phyloP scores from a whole-genome alignment of 2,797 vertebrate genomes.

The Danio jaintianensis region DNA sequence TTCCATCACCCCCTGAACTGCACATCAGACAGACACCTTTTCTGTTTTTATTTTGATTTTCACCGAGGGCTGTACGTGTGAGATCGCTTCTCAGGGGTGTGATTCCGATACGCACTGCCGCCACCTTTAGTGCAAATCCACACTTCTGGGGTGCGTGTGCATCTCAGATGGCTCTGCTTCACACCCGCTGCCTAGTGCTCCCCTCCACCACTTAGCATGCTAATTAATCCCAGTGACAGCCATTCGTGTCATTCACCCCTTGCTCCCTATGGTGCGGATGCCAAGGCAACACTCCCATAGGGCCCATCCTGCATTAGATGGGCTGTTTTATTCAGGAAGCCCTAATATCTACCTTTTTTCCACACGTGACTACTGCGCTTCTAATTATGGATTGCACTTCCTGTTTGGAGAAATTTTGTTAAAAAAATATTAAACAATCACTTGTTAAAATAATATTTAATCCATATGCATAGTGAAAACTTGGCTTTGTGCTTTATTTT shows the following conservation, averaged over 20 bases:
- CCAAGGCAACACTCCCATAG: conserved; percentile 72
- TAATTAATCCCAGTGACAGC: conserved; percentile 82
- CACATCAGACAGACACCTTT: conserved; percentile 26
- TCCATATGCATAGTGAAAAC: no score
- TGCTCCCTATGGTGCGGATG: conserved; percentile 54
- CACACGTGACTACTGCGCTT: no score
- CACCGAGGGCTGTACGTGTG: conserved; percentile 8
- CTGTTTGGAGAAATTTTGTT: no score
- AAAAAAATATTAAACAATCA: no score
- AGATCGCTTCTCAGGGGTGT: conserved; percentile 25
- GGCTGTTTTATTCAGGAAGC: conserved; percentile 69
- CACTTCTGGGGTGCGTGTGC: conserved; percentile 48
- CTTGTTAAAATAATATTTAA: no score
- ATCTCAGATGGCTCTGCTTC: conserved; percentile 56
- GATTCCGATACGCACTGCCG: conserved; percentile 7
- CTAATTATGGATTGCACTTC: no score
- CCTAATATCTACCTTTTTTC: conserved; percentile 63
- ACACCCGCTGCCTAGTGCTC: conserved; percentile 67
- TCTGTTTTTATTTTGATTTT: conserved; percentile 25
- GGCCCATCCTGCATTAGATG: conserved; percentile 82
- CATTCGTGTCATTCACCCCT: conserved; percentile 77
- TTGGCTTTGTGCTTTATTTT: no score
- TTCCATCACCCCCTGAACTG: conserved; percentile 11
- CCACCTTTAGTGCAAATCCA: conserved; percentile 44
- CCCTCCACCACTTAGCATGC: conserved; percentile 78